These are phyloP conservation scores for Globicephala melas DNA, from an alignment of 2,113 vertebrate genomes.

Conservation along the genomic window DNA sequence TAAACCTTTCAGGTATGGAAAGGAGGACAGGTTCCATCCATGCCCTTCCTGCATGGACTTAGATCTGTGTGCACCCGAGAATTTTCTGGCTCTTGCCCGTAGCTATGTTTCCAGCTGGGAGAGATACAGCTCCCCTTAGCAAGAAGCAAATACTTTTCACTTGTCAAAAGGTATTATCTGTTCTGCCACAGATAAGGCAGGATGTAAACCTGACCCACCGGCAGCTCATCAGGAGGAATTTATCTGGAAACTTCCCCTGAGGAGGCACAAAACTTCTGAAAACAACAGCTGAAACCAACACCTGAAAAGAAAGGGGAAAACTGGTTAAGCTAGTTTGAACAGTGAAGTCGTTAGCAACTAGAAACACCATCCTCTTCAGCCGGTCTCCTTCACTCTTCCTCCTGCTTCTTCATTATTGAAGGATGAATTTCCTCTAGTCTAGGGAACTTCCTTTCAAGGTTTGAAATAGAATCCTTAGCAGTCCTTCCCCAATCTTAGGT, in stretches of 20 bases:
- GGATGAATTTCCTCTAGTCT: background rate
- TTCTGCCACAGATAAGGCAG: slow-evolving; percentile 50
- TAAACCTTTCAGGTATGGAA: background rate
- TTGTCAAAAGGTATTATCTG: slow-evolving; percentile 36
- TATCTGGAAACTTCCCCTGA: slow-evolving; percentile 46
- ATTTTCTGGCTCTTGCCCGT: background rate
- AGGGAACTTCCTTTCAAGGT: background rate
- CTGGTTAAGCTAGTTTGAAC: background rate
- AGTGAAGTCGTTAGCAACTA: background rate
- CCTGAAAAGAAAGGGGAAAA: background rate
- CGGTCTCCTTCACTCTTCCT: background rate
- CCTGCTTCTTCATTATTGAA: background rate
- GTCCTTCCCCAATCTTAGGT: background rate
- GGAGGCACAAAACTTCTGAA: background rate
- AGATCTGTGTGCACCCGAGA: background rate
- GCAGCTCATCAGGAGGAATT: slow-evolving; percentile 34
- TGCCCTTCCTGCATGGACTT: background rate
- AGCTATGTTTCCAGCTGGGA: slow-evolving; percentile 31
- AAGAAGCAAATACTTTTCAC: slow-evolving; percentile 42
- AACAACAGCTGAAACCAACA: slow-evolving; percentile 20
- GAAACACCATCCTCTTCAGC: background rate
- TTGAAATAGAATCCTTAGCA: background rate
- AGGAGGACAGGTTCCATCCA: background rate
- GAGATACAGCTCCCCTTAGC: background rate
- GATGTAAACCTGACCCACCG: slow-evolving; percentile 18